Evolutionary conservation across 2,797 vertebrate species (phyloP).

Genomic region (Micrastur ruficollis): DNA sequence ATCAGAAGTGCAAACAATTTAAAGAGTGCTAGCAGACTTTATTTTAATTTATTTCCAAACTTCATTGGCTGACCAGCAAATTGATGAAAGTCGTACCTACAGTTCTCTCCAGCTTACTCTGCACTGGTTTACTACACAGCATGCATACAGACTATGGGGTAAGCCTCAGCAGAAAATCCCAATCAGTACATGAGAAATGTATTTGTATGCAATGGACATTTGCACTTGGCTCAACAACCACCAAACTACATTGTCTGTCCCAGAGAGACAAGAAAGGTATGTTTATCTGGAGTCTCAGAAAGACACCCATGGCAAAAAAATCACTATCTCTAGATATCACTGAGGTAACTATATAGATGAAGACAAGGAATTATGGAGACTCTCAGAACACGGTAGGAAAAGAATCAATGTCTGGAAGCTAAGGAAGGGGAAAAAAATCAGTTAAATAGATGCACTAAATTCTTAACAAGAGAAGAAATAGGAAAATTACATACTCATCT

Average conservation of each 20-base stretch:
- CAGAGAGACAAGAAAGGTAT: neutral
- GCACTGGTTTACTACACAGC: neutral
- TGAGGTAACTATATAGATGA: neutral
- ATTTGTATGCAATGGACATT: neutral
- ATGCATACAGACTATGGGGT: neutral
- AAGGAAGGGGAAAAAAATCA: neutral
- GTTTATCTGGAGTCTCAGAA: neutral
- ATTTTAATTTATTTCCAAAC: neutral
- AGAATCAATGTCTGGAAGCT: neutral
- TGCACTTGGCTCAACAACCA: neutral
- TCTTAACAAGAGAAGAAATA: neutral
- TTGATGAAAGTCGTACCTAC: neutral
- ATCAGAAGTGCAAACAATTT: neutral
- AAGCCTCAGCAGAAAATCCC: neutral
- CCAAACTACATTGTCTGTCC: neutral
- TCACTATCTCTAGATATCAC: neutral
- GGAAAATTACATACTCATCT: neutral
- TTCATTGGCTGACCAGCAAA: neutral
- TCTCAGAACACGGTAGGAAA: neutral
- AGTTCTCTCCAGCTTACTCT: neutral
- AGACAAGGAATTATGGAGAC: neutral
- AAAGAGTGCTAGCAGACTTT: neutral
- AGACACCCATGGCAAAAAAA: neutral
- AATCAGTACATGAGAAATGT: neutral
- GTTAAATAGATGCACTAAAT: neutral